Conservation (phyloP, 37 sponge, comb jelly and placozoan species). For the Sycon ciliatum region DNA sequence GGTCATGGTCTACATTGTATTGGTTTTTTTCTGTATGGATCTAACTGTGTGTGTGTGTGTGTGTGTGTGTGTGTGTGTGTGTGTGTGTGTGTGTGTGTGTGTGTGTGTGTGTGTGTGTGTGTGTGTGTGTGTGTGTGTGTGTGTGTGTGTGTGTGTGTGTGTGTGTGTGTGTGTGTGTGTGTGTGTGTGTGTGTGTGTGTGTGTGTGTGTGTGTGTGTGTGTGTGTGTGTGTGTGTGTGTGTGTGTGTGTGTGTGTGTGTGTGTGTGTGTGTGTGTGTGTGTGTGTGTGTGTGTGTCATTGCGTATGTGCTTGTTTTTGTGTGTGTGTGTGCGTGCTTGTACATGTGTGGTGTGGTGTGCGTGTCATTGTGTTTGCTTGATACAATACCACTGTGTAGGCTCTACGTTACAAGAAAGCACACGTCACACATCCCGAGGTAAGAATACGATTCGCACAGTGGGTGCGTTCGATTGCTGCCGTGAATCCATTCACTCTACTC, state of each 20-base stretch:
- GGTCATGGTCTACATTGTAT: no score
- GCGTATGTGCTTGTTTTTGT: no score
- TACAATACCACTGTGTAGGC: constrained; percentile 23
- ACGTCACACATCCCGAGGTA: constrained; percentile 97
- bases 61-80: constrained; percentile 3
- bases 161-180: not conserved
- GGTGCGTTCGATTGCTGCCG: no score
- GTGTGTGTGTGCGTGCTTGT: no score
- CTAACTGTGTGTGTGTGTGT: no score
- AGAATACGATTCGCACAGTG: no score
- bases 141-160: not conserved
- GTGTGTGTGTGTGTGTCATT: constrained; percentile 5
- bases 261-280: constrained; percentile 5
- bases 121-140: not conserved
- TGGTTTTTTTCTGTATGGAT: not conserved
- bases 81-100: constrained; percentile 5
- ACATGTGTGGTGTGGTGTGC: no score
- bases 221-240: constrained; percentile 5
- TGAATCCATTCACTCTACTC: no score
- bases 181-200: not conserved
- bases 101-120: no score
- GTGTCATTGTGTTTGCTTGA: not conserved
- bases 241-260: constrained; percentile 5
- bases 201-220: not conserved
- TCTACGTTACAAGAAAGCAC: constrained; percentile 96